Conservation (phyloP, 1,140 invertebrate species). For the Callitettix versicolor region DNA sequence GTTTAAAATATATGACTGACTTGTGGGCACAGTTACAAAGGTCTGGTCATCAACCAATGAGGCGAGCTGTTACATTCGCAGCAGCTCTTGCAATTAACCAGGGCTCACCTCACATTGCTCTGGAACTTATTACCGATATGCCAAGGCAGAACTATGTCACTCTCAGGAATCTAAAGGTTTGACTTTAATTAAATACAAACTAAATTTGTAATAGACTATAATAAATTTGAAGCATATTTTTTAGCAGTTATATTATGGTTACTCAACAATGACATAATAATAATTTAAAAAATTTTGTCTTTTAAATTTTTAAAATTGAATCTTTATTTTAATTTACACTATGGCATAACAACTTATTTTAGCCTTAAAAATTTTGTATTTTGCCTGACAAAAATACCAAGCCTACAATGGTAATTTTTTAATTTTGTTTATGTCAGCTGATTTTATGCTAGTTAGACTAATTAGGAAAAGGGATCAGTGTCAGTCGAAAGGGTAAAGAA, state of each 20-base stretch:
- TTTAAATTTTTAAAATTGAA: neutral
- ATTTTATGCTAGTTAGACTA: no score
- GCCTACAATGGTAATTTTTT: no score
- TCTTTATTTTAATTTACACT: neutral
- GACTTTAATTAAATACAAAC: neutral
- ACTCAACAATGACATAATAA: neutral
- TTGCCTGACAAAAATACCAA: no score
- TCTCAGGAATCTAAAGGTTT: conserved; percentile 53
- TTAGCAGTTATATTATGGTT: neutral
- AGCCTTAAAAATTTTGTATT: neutral
- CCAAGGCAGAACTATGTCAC: conserved; percentile 49
- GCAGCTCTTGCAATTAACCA: conserved; percentile 54
- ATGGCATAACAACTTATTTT: neutral
- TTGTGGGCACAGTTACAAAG: conserved; percentile 45
- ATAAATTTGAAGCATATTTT: neutral
- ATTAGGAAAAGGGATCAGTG: no score
- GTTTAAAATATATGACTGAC: conserved; percentile 49
- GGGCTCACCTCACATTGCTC: conserved; percentile 47
- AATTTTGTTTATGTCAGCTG: no score
- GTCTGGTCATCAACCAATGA: conserved; percentile 40
- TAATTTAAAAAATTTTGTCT: neutral
- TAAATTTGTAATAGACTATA: neutral
- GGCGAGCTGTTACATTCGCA: conserved; percentile 48
- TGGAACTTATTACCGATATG: conserved; percentile 47
- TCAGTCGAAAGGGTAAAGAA: no score